Base-by-base conservation (phyloP, 1,140 invertebrate genomes). In the Ips typographus region DNA sequence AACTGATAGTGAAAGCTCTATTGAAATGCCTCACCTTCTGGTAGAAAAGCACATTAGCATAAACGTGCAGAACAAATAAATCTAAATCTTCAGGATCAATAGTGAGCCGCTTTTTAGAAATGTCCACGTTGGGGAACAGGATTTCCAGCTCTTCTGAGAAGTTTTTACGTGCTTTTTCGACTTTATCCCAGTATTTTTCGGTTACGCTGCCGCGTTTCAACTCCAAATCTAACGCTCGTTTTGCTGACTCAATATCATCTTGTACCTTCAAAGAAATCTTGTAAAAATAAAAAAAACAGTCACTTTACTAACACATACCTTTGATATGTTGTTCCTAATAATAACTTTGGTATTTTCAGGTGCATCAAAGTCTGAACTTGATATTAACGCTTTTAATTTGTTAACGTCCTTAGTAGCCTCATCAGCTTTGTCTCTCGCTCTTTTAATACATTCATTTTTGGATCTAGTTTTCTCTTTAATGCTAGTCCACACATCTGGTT, bases 121-220 rank as follows among this genome's bases (percentile, higher is more conserved):
- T 81, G 74, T 90, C 87, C 1, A 91, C 80, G 43, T 85, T 85
- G 0, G 91, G 90, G 76, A 91, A 91, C 4, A 93, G 77, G 58
- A 86, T 86, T 77, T 90, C 85, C 44, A 93, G 80, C 79, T 93
- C 90, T 8, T 91, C 86, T 62, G 88, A 83, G 70, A 91, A 92
- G 72, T 87, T 84, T 67, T 85, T 85, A 1, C 91, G 83, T 2
- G 90, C 89, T n/a, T 83, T 76, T 71, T 89, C 86, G 22, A 91
- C 73, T 80, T 85, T 88, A 37, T 85, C 85, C 90, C 89, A 91
- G 72, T 89, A 92, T 73, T 85, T 87, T 71, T 91, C 89, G 1
- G 86, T 84, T 0, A 92, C 79, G 37, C 84, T 85, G 0, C 86
- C 79, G 5, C 82, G 82, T 37, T 84, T 81, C 49, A 82, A 74